Percentiles rank a stretch among this genome's conserved stretches.
These are phyloP conservation scores for Drosophila azteca DNA, from an alignment of 1,140 invertebrate genomes.

Conservation along the genomic window DNA sequence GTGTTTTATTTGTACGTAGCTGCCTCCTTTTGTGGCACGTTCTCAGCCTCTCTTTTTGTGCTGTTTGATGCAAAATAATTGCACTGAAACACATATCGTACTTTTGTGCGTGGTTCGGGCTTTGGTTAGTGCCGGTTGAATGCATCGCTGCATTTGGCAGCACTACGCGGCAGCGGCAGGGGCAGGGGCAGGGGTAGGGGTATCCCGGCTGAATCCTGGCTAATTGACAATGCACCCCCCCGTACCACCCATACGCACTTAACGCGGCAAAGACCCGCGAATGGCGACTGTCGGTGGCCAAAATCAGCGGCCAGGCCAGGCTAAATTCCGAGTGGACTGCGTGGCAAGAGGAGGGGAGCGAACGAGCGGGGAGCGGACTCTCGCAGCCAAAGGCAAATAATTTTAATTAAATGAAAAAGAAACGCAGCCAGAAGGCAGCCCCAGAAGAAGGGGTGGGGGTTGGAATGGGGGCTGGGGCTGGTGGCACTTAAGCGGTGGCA, in stretches of 20 bases:
- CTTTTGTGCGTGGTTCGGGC: slow-evolving; percentile 60
- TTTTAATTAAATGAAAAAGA: slow-evolving; percentile 82
- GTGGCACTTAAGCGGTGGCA: slow-evolving; percentile 75
- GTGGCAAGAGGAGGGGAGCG: no score
- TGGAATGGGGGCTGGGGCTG: no score
- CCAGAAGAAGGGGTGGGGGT: neutral
- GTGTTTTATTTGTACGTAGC: slow-evolving; percentile 24
- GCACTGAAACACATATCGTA: slow-evolving; percentile 44
- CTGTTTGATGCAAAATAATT: slow-evolving; percentile 63
- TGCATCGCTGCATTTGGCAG: slow-evolving; percentile 66
- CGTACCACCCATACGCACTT: slow-evolving; percentile 54
- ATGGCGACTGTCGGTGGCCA: slow-evolving; percentile 26
- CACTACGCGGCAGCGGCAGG: neutral
- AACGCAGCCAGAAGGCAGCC: slow-evolving; percentile 40
- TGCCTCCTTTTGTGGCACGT: slow-evolving; percentile 34
- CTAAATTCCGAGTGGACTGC: slow-evolving; percentile 64
- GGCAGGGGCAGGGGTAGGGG: neutral
- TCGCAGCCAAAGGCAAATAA: slow-evolving; percentile 74
- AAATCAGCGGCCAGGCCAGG: slow-evolving; percentile 45
- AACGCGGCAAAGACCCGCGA: slow-evolving; percentile 49
- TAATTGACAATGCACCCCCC: slow-evolving; percentile 70
- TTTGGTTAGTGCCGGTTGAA: slow-evolving; percentile 62
- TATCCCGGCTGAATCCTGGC: slow-evolving; percentile 23
- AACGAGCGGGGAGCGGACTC: neutral
- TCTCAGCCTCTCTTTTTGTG: slow-evolving; percentile 15